Conservation (phyloP, 2,113 vertebrate genomes). For the Scomber japonicus region DNA sequence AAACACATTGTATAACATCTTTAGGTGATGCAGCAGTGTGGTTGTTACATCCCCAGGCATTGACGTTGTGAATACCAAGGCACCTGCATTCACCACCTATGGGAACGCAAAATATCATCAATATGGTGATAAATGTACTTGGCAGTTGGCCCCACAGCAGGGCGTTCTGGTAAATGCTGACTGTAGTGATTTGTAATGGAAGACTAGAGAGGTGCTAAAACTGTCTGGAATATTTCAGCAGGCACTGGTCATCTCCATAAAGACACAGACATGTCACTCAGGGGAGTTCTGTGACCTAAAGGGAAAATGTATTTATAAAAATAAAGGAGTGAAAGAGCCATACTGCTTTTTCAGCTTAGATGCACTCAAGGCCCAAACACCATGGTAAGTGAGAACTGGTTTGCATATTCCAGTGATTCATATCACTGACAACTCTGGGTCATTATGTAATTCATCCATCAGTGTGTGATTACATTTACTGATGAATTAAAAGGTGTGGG, state of each 20-base stretch:
- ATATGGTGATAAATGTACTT: slow-evolving; percentile 57
- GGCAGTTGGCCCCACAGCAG: slow-evolving; percentile 51
- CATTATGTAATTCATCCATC: slow-evolving; percentile 1
- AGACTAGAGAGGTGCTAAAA: slow-evolving; percentile 54
- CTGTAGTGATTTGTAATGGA: slow-evolving; percentile 52
- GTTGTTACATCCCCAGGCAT: slow-evolving; percentile 27
- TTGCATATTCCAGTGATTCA: slow-evolving; percentile 36
- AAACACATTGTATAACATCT: slow-evolving; percentile 11
- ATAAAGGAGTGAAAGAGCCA: slow-evolving; percentile 14
- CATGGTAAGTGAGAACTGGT: slow-evolving; percentile 15
- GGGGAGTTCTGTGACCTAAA: slow-evolving; percentile 52
- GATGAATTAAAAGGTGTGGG: not conserved
- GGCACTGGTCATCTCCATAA: slow-evolving; percentile 56
- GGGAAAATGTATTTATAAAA: slow-evolving; percentile 52
- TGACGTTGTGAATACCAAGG: slow-evolving; percentile 17
- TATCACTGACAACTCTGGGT: not conserved
- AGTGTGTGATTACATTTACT: slow-evolving; percentile 4
- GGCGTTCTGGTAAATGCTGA: slow-evolving; percentile 59
- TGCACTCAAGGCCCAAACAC: not conserved
- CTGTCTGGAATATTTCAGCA: slow-evolving; percentile 59
- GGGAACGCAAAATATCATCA: slow-evolving; percentile 31
- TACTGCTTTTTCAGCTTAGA: slow-evolving; percentile 15
- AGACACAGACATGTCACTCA: slow-evolving; percentile 34
- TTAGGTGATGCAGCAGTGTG: slow-evolving; percentile 26
- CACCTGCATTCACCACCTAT: slow-evolving; percentile 33